phyloP scores from a whole-genome alignment of 2,113 vertebrate genomes.

The Alouatta palliata region DNA sequence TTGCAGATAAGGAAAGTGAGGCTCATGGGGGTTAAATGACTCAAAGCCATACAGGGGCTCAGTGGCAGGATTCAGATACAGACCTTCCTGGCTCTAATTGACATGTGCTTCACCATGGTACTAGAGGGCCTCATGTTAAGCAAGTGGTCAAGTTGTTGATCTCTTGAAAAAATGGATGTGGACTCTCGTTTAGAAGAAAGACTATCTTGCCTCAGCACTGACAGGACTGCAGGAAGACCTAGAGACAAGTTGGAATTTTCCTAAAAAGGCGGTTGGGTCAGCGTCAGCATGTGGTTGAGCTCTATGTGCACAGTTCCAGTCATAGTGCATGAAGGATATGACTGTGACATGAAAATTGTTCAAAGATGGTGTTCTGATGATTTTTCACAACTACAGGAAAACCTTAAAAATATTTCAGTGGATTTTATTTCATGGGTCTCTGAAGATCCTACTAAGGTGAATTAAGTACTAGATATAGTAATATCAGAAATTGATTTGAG shows the following conservation, averaged over 20 bases:
- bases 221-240: not conserved
- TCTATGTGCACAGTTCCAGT: not conserved
- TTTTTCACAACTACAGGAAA: not conserved
- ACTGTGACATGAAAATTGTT: not conserved
- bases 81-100: too few relatives aligned
- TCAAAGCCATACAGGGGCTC: not conserved
- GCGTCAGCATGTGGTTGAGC: not conserved
- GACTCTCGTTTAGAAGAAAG: not conserved
- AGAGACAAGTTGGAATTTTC: not conserved
- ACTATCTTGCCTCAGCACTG: not conserved
- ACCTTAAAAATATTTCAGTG: not conserved
- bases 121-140: not conserved
- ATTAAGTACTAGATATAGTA: not conserved
- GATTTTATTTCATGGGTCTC: slow-evolving; percentile 16
- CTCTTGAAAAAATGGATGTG: not conserved
- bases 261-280: not conserved
- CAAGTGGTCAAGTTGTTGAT: not conserved
- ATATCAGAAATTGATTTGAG: not conserved
- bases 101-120: not conserved
- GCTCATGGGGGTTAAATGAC: not conserved
- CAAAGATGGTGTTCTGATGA: not conserved
- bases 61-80: not conserved
- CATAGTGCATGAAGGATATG: not conserved
- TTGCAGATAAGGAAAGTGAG: not conserved
- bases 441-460: not conserved